phyloP scores from a whole-genome alignment of 2,888 invertebrate species.

The Brenthis ino region DNA sequence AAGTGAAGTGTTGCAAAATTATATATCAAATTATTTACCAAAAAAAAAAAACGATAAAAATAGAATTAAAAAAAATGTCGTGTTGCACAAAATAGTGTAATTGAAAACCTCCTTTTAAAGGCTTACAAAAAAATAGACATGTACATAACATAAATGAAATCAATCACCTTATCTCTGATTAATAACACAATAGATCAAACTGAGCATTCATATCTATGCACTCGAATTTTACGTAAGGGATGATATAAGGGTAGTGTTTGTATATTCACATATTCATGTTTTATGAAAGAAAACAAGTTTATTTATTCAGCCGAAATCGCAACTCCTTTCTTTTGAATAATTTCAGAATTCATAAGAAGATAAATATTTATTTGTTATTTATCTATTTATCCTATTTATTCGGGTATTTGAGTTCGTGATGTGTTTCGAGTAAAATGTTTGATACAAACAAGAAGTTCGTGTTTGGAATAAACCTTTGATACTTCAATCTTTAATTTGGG shows the following conservation, averaged over 20 bases:
- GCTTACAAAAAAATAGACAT: too few species aligned
- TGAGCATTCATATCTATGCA: not conserved
- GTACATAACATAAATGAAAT: not conserved
- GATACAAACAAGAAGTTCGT: not conserved
- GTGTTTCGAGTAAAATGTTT: not conserved
- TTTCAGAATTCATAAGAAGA: slow-evolving; percentile 29
- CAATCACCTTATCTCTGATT: not conserved
- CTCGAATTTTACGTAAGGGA: slow-evolving; percentile 1
- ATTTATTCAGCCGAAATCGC: slow-evolving; percentile 34
- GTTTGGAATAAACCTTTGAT: not conserved
- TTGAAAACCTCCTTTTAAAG: too few species aligned
- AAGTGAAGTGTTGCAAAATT: too few species aligned
- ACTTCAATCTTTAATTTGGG: too few species aligned
- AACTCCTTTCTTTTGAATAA: slow-evolving; percentile 37
- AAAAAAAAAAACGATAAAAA: too few species aligned
- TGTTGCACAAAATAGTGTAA: too few species aligned
- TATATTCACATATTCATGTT: slow-evolving; percentile 36
- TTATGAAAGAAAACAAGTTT: slow-evolving; percentile 38
- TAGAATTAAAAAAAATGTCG: too few species aligned
- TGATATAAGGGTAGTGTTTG: slow-evolving; percentile 14
- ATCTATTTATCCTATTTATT: slow-evolving; percentile 16
- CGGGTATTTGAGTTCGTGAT: not conserved
- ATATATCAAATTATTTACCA: too few species aligned
- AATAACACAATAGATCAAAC: not conserved
- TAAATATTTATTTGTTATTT: slow-evolving; percentile 21